Percentiles rank a stretch among this genome's conserved stretches.
phyloP scores from a whole-genome alignment of 2,797 vertebrate species.

The Microhierax caerulescens region DNA sequence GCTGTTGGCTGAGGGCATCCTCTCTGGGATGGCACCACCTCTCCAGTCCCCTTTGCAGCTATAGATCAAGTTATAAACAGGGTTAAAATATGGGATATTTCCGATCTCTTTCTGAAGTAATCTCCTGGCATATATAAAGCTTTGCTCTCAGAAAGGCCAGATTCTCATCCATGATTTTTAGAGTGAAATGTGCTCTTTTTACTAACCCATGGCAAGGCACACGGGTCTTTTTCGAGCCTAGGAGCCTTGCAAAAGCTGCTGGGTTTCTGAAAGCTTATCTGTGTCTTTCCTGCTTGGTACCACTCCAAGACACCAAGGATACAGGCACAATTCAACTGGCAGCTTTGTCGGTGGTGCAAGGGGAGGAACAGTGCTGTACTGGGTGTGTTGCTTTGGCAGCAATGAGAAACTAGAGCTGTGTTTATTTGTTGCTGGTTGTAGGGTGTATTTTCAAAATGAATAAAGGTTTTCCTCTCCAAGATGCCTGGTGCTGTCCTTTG shows the following conservation, averaged over 20 bases:
- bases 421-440: slow-evolving; percentile 17
- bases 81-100: not conserved
- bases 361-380: not conserved
- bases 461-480: not conserved
- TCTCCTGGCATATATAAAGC: not conserved
- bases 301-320: not conserved
- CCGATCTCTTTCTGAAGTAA: not conserved
- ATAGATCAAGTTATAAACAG: not conserved
- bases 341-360: not conserved
- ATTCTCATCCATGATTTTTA: not conserved
- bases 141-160: not conserved
- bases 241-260: not conserved
- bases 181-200: not conserved
- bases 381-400: slow-evolving; percentile 34
- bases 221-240: not conserved
- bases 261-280: not conserved
- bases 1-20: not conserved
- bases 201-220: not conserved
- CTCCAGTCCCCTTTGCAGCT: not conserved
- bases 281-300: not conserved
- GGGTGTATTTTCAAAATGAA: not conserved
- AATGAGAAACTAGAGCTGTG: not conserved
- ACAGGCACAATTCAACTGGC: not conserved
- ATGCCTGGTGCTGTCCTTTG: not conserved
- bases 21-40: not conserved